Evolutionary conservation across 2,113 vertebrate genomes (phyloP).

Genomic region (Melozone crissalis): DNA sequence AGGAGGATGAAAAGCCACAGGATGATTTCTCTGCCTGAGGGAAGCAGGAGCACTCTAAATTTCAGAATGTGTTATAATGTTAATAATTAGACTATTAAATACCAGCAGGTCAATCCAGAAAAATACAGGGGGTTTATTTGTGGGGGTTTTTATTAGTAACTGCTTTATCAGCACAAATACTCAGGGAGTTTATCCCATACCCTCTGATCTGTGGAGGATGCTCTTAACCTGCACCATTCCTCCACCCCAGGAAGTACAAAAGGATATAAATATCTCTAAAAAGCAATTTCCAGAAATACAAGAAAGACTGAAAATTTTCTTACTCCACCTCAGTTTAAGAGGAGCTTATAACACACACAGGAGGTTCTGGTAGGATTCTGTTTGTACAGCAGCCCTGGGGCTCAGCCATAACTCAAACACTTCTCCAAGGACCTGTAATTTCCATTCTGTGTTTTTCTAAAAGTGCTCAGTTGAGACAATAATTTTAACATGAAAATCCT

Average conservation of each 20-base stretch:
- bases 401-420: not conserved
- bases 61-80: not conserved
- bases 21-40: not conserved
- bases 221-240: not conserved
- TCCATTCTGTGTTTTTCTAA: not conserved
- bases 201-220: not conserved
- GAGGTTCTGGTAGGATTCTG: not conserved
- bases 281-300: not conserved
- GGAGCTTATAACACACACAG: rapidly evolving
- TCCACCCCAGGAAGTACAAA: not conserved
- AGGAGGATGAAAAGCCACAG: not conserved
- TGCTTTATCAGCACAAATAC: not conserved
- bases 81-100: not conserved
- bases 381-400: not conserved
- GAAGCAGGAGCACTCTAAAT: not conserved
- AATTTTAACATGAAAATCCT: not conserved
- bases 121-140: not conserved
- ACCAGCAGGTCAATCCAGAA: not conserved
- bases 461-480: not conserved
- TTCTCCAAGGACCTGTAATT: not conserved
- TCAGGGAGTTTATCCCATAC: not conserved
- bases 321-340: not conserved
- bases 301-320: not conserved
- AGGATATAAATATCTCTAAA: not conserved
- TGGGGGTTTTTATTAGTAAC: not conserved